A percentile compares a stretch with the other conserved stretches of the same genome.
phyloP scores from a whole-genome alignment of 2,797 vertebrate species.

The Karalla daura region DNA sequence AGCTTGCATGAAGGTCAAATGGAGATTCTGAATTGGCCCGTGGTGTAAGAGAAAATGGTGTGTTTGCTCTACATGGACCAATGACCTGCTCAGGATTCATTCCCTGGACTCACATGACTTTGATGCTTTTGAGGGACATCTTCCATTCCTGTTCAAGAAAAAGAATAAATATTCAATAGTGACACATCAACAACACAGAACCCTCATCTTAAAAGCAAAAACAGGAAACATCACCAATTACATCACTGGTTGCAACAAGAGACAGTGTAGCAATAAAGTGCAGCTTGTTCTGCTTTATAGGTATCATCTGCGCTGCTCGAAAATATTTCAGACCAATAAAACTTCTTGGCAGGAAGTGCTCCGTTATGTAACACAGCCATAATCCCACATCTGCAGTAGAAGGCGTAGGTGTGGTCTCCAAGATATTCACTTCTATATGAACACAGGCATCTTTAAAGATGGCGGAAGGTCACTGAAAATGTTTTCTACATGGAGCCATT shows the following conservation, averaged over 20 bases:
- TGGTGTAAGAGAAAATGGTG: too few relatives aligned
- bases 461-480: not conserved
- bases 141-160: not conserved
- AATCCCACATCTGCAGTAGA: slow-evolving; percentile 40
- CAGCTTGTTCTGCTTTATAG: slow-evolving; percentile 43
- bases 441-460: slow-evolving; percentile 7
- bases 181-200: not conserved
- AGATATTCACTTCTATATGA: slow-evolving; percentile 4
- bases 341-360: slow-evolving; percentile 32
- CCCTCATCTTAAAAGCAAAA: slow-evolving; percentile 16
- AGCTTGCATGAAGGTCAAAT: too few relatives aligned
- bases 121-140: not conserved
- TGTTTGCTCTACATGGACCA: too few relatives aligned
- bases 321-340: slow-evolving; percentile 50
- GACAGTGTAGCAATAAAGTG: slow-evolving; percentile 35
- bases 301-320: slow-evolving; percentile 39
- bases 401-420: not conserved
- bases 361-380: slow-evolving; percentile 34
- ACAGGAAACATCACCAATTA: slow-evolving; percentile 9
- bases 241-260: slow-evolving; percentile 14
- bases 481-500: slow-evolving; percentile 1
- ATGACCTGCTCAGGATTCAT: too few relatives aligned
- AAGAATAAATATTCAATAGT: not conserved
- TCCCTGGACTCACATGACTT: too few relatives aligned
- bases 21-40: too few relatives aligned